Percentiles rank a stretch among this genome's conserved stretches.
These are phyloP conservation scores for Torymus auratus DNA, from an alignment of 2,888 invertebrate species.

Conservation along the genomic window DNA sequence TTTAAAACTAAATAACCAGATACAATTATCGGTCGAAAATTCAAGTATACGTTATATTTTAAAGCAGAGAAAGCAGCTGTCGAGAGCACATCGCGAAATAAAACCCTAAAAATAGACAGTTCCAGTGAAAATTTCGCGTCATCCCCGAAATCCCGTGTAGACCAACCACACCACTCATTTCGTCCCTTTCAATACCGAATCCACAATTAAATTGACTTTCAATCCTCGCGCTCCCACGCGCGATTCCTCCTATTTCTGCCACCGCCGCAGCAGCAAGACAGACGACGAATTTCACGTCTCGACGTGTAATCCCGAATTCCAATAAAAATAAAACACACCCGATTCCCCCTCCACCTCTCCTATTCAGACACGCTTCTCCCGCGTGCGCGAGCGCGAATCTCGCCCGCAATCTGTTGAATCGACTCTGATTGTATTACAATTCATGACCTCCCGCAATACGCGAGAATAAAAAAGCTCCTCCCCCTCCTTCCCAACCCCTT, in stretches of 20 bases:
- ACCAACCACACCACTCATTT: neutral
- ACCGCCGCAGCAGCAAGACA: neutral
- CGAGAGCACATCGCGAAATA: too few relatives aligned
- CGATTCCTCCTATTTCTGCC: neutral
- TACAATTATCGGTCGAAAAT: too few relatives aligned
- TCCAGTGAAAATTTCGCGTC: too few relatives aligned
- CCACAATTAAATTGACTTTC: conserved; percentile 20
- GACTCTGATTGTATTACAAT: conserved; percentile 56
- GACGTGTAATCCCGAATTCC: conserved; percentile 12
- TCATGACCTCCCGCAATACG: conserved; percentile 44
- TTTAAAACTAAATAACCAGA: too few relatives aligned
- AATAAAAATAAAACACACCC: conserved; percentile 52
- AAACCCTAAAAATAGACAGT: too few relatives aligned
- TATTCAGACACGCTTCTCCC: conserved; percentile 20
- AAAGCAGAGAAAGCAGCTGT: too few relatives aligned
- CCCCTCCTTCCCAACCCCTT: conserved; percentile 21
- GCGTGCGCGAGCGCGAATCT: neutral
- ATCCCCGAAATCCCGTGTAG: too few relatives aligned
- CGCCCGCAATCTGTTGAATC: conserved; percentile 51
- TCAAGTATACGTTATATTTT: too few relatives aligned
- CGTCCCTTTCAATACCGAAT: neutral
- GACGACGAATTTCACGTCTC: conserved; percentile 26
- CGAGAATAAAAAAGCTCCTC: conserved; percentile 38
- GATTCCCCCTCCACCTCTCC: neutral
- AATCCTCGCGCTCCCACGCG: neutral